These are phyloP conservation scores for Heliothis subflexa DNA, from an alignment of 1,140 invertebrate species.

Conservation along the genomic window DNA sequence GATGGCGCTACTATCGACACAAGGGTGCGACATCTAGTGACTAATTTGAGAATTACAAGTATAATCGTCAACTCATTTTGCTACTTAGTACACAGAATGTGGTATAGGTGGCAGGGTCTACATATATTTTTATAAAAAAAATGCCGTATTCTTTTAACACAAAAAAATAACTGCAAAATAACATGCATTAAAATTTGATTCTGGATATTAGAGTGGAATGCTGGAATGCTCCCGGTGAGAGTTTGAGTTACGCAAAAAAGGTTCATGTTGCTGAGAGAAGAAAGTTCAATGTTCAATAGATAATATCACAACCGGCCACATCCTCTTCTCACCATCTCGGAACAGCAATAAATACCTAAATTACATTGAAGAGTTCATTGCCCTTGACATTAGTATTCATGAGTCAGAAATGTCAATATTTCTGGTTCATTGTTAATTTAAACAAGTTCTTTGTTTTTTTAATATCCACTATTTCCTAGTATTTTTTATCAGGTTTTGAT, in stretches of 20 bases:
- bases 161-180: no score
- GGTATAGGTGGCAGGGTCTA: background rate
- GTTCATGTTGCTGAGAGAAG: no score
- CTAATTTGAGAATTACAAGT: background rate
- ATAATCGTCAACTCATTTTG: background rate
- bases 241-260: no score
- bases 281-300: no score
- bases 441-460: background rate
- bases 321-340: background rate
- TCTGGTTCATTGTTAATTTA: background rate
- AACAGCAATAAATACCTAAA: background rate
- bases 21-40: background rate
- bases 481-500: background rate
- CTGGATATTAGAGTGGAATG: no score
- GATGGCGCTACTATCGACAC: background rate
- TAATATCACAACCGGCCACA: background rate
- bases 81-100: background rate
- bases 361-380: constrained; percentile 8
- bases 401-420: constrained; percentile 10
- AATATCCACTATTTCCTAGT: background rate
- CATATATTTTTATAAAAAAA: no score
- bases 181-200: no score
- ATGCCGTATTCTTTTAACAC: no score
- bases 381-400: background rate
- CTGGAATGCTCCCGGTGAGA: no score